Evolutionary conservation across 2,113 vertebrate genomes (phyloP).

Genomic region (Carassius carassius): DNA sequence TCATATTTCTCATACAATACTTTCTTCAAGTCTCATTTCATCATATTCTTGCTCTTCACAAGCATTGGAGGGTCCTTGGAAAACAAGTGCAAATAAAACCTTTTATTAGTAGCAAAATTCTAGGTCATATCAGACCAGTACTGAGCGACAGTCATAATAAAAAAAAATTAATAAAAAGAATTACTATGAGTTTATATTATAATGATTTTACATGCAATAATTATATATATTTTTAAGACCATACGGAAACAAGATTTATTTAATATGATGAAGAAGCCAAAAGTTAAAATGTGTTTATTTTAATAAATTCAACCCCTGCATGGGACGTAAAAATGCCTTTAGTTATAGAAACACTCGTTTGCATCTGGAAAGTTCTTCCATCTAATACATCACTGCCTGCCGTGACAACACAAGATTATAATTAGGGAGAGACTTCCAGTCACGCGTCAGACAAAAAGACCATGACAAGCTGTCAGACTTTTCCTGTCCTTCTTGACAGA

Average conservation of each 20-base stretch:
- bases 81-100: neutral
- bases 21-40: neutral
- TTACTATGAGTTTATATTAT: neutral
- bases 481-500: conserved; percentile 43
- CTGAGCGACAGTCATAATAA: neutral
- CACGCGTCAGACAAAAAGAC: conserved; percentile 42
- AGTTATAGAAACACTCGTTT: neutral
- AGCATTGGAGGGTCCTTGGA: neutral
- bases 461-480: conserved; percentile 52
- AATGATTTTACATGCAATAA: neutral
- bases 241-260: neutral
- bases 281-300: neutral
- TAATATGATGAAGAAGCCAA: neutral
- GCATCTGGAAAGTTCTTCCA: conserved; percentile 30
- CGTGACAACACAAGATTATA: conserved; percentile 46
- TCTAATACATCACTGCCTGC: conserved; percentile 32
- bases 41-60: neutral
- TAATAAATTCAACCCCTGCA: neutral
- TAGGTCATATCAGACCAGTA: neutral
- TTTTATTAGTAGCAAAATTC: neutral
- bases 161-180: neutral
- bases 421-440: conserved; percentile 42
- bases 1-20: neutral
- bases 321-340: neutral
- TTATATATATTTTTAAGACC: neutral